These are phyloP conservation scores for Pristis pectinata DNA, from an alignment of 2,797 vertebrate genomes.

Conservation along the genomic window DNA sequence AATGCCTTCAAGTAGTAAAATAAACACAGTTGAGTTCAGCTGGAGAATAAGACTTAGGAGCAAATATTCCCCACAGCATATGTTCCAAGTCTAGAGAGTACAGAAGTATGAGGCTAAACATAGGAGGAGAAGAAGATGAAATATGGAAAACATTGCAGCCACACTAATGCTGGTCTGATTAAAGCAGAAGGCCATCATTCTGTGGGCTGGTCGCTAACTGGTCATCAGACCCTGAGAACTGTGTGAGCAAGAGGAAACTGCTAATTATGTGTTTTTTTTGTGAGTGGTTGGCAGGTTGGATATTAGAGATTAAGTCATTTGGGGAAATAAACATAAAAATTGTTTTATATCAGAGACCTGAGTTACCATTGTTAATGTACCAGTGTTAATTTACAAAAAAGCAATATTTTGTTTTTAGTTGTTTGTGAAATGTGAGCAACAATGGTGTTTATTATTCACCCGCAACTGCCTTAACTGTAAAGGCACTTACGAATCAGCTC, in stretches of 20 bases:
- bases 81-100: not conserved
- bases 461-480: too few species aligned
- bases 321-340: not conserved
- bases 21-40: not conserved
- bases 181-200: not conserved
- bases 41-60: not conserved
- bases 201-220: not conserved
- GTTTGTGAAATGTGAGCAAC: too few species aligned
- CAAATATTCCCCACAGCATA: not conserved
- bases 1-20: not conserved
- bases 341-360: not conserved
- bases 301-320: not conserved
- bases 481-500: too few species aligned
- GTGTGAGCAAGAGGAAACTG: not conserved
- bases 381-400: not conserved
- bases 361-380: not conserved
- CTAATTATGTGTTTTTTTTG: not conserved
- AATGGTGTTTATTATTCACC: too few species aligned
- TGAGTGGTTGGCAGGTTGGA: not conserved
- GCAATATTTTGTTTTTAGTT: too few species aligned
- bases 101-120: not conserved
- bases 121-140: not conserved
- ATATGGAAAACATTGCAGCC: not conserved
- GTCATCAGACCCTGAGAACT: not conserved
- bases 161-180: not conserved